Evolutionary conservation across 1,140 invertebrate species (phyloP), one percentile per base, ranked within the genome.

Genomic region (Diachasma alloeum): DNA sequence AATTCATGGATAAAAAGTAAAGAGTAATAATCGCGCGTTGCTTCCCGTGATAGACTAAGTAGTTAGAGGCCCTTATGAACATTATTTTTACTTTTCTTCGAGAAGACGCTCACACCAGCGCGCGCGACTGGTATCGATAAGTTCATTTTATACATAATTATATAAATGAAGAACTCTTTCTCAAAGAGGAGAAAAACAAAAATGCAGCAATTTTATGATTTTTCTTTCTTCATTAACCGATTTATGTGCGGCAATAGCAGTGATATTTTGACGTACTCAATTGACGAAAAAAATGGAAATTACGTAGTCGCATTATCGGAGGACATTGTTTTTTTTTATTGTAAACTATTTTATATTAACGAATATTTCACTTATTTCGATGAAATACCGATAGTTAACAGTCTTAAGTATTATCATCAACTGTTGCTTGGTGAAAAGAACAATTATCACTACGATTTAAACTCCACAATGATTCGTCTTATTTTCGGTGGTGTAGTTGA

Each of bases 91-190:
- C 44, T n/a, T 53, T 22, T 44, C 26, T 53, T 74, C n/a, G 26
- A 42, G 22, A 63, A 63, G 59, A 63, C 59, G 59, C 59, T 63
- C 59, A 63, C 59, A 24, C 59, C 59, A 63, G 59, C 59, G 59
- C 59, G 59, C 59, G 59, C 59, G 59, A 63, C 59, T 63, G 59
- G 22, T 63, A 63, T 63, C 22, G 1, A 26, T 63, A 63, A 63
- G 59, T 63, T 63, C 24, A 13, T 63, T 63, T 63, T 63, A 63
- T 63, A 82, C 83, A 85, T 74, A 81, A 75, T 26, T 63, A 26
- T 63, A 81, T 82, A 83, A 81, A 26, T 59, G 19, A 19, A 22
- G 17, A 4, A 59, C 53, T 59, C 22, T 63, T 19, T 63, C 6
- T 31, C 31, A 31, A 31, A 31, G 31, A 31, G 15, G 48, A 19